These are phyloP conservation scores for Nephotettix cincticeps DNA, from an alignment of 1,140 invertebrate species.

Conservation along the genomic window DNA sequence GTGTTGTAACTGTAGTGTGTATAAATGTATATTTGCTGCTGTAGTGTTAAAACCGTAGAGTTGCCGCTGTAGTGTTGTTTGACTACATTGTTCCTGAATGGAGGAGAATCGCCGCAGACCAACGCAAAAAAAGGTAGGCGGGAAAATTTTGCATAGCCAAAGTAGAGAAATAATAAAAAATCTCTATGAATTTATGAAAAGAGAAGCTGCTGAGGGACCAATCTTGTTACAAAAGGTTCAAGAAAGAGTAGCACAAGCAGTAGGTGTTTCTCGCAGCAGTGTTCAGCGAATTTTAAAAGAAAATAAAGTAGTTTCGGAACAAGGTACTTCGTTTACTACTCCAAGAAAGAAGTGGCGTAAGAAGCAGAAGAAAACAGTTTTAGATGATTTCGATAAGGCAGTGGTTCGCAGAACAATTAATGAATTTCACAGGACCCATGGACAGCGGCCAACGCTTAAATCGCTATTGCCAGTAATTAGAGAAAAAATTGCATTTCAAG, in stretches of 20 bases:
- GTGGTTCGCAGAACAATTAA: background rate
- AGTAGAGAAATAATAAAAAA: background rate
- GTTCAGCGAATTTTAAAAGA: conserved; percentile 14
- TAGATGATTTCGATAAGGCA: conserved; percentile 20
- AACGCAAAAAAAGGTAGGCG: background rate
- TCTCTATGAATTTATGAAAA: conserved; percentile 16
- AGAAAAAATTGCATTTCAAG: conserved; percentile 9
- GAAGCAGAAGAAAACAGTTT: background rate
- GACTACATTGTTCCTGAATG: background rate
- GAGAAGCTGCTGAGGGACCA: conserved; percentile 1
- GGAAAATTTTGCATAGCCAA: conserved; percentile 6
- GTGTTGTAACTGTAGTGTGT: too few relatives aligned
- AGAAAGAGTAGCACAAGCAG: background rate
- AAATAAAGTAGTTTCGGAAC: conserved; percentile 4
- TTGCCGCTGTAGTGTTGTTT: background rate
- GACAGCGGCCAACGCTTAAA: background rate
- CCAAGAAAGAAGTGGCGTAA: background rate
- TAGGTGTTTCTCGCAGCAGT: background rate
- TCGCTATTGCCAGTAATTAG: conserved; percentile 2
- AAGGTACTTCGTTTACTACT: conserved; percentile 2
- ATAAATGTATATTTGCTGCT: too few relatives aligned
- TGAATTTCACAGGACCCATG: conserved; percentile 17
- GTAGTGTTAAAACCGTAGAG: too few relatives aligned
- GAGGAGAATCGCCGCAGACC: background rate
- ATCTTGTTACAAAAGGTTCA: conserved; percentile 9